Base-by-base conservation (phyloP, 2,888 invertebrate species). In the Anthrax anthrax region DNA sequence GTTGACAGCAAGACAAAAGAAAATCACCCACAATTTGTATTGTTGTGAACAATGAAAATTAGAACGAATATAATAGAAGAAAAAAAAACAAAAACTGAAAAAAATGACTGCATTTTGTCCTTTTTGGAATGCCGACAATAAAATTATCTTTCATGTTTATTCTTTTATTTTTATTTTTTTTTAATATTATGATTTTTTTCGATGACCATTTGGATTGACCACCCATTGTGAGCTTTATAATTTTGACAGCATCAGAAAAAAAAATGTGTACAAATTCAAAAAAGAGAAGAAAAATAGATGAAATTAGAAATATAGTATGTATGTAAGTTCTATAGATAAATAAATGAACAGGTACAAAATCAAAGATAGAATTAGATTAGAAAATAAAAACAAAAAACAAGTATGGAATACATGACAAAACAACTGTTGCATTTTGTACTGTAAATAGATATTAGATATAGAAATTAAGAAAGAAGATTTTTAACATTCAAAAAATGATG, bases 1-100 rank as follows among this genome's bases (percentile, higher is more conserved):
- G 47, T 47, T 47, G 47, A 47, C 47, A 47, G 47, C 44, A 37
- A 39, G 37, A 47, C 44, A 47, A 47, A 40, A 44, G 44, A 23
- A 41, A 47, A 47, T 44, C 44, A 44, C 43, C 47, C 44, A 39
- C 47, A 47, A 47, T 47, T 47, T 47, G 44, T 23, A 23, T 23
- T 23, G 44, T 37, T 41, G 37, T 44, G 44, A 47, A 47, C 44
- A 44, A 47, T 23, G 8, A 23, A 23, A 23, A 23, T 23, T 23
- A 23, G 23, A 23, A 23, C 8, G 4, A 23, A 23, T 23, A 23
- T 23, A 6, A 23, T 23, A 23, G 8, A 23, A 23, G 4, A 23
- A 6, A 23, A 6, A 23, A 23, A 23, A 23, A 23, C 8, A 23
- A 23, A 23, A 23, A 23, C 4, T 23, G 16, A n/a, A 42, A 37